Conservation (phyloP, 2,797 vertebrate genomes). For the Lophotriccus pileatus region DNA sequence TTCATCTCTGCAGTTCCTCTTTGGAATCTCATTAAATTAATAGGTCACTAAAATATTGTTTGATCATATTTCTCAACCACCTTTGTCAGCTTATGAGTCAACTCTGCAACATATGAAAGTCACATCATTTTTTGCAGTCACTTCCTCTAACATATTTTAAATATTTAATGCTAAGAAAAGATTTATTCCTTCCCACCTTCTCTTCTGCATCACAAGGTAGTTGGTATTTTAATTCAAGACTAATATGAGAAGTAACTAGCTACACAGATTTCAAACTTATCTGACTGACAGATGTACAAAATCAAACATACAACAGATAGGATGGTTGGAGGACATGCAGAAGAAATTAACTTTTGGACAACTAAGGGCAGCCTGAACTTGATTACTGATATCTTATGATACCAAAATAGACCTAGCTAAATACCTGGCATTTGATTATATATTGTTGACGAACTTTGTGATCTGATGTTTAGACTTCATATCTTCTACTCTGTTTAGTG, state of each 20-base stretch:
- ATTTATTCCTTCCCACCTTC: background rate
- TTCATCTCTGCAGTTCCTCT: background rate
- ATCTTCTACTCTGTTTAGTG: background rate
- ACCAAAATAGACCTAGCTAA: background rate
- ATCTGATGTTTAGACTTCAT: background rate
- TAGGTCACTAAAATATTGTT: slow-evolving; percentile 45
- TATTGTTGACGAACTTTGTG: background rate
- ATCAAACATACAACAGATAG: background rate
- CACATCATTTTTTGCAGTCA: slow-evolving; percentile 4
- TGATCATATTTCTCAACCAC: slow-evolving; percentile 37
- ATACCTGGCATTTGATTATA: background rate
- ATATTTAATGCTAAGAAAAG: slow-evolving; percentile 35
- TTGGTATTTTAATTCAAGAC: slow-evolving; percentile 1
- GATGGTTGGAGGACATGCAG: background rate
- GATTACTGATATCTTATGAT: background rate
- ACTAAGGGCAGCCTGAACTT: background rate
- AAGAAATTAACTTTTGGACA: background rate
- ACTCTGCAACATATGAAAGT: background rate
- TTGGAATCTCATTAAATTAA: slow-evolving; percentile 41
- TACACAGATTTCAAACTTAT: background rate
- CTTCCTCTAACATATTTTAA: slow-evolving; percentile 17
- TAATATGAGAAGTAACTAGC: background rate
- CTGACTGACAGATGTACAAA: background rate
- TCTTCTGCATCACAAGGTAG: background rate
- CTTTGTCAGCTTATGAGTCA: slow-evolving; percentile 20